phyloP scores from a whole-genome alignment of 2,888 invertebrate genomes.

The Argyresthia albistria region DNA sequence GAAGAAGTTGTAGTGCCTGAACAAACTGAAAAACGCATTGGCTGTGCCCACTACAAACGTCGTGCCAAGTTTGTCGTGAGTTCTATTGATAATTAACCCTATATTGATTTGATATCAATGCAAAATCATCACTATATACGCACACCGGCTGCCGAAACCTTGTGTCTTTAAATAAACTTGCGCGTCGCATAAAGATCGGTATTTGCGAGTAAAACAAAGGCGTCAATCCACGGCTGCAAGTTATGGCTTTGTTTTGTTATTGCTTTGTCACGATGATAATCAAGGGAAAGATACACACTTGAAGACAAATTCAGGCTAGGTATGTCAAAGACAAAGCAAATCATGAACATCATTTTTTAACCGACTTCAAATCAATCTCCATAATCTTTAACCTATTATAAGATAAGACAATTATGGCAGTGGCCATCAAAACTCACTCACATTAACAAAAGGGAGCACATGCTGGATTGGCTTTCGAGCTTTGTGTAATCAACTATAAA shows the following conservation, averaged over 20 bases:
- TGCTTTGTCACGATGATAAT: too few relatives aligned
- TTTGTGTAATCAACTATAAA: too few relatives aligned
- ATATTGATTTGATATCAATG: too few relatives aligned
- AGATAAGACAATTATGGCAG: too few relatives aligned
- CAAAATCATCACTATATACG: slow-evolving; percentile 1
- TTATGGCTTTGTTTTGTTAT: slow-evolving; percentile 7
- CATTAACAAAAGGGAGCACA: too few relatives aligned
- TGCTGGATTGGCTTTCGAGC: too few relatives aligned
- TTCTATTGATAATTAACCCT: not conserved
- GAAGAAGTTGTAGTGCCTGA: slow-evolving; percentile 19
- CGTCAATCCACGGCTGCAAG: slow-evolving; percentile 32
- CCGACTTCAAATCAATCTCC: too few relatives aligned
- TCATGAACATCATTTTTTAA: too few relatives aligned
- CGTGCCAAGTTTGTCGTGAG: slow-evolving; percentile 90
- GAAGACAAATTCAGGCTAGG: too few relatives aligned
- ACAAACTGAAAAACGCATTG: slow-evolving; percentile 65
- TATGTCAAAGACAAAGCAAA: not conserved
- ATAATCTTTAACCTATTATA: too few relatives aligned
- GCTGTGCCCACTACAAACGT: slow-evolving; percentile 88
- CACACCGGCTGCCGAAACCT: slow-evolving; percentile 11
- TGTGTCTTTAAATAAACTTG: slow-evolving; percentile 34
- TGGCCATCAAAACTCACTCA: too few relatives aligned
- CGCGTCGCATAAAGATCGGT: slow-evolving; percentile 28
- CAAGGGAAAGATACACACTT: too few relatives aligned
- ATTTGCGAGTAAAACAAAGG: slow-evolving; percentile 34